Evolutionary conservation across 2,888 invertebrate genomes (phyloP), one percentile per base, ranked within the genome.

Genomic region (Antheraea assamensis): DNA sequence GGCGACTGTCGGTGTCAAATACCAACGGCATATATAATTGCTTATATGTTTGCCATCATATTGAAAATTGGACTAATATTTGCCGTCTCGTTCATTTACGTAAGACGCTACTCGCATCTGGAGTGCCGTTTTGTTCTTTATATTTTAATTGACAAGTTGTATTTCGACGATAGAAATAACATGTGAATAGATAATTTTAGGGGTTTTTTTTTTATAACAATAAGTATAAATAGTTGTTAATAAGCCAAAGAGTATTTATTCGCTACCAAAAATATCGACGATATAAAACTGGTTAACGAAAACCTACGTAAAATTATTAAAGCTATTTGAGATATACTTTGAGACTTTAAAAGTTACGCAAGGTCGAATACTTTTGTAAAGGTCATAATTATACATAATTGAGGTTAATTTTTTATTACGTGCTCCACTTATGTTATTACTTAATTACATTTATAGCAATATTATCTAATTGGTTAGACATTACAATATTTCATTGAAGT

Each of bases 241-340:
- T 55, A 55, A 55, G n/a, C 21, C 21, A n/a, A 55, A 42, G n/a
- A n/a, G 55, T n/a, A 55, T 55, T n/a, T n/a, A 55, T 55, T n/a
- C 55, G 55, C 21, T 55, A 55, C 21, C 55, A 17, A 13, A 15
- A 17, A 49, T 49, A 49, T 3, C 21, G 7, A 55, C n/a, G n/a
- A 49, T 15, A n/a, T n/a, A 55, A 55, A 55, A 55, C 55, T n/a
- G n/a, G 55, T 55, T 55, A 21, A n/a, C 5, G n/a, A 24, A 55
- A n/a, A 55, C 55, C 55, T 55, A 55, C 55, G n/a, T 55, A 55
- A 55, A 55, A 55, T 55, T 5, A 55, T 55, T 55, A n/a, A 55
- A 55, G n/a, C 4, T 55, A n/a, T 21, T 55, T 21, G n/a, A 55
- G 1, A 55, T 55, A 55, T 52, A 21, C 19, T 52, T 55, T 55